phyloP scores from a whole-genome alignment of 2,113 vertebrate species.

The Cettia cetti region DNA sequence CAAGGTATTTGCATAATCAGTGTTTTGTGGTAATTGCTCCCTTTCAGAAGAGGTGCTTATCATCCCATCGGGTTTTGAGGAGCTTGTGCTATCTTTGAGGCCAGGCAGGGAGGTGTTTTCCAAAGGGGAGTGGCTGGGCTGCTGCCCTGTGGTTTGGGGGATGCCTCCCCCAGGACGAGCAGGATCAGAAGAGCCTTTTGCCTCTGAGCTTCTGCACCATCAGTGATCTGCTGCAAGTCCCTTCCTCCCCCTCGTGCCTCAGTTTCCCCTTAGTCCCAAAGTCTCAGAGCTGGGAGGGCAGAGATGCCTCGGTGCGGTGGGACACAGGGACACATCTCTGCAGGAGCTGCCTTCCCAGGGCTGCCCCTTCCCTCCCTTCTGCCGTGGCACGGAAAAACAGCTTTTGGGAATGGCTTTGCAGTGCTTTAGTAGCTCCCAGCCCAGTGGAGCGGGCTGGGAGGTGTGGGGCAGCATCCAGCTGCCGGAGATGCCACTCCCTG shows the following conservation, averaged over 20 bases:
- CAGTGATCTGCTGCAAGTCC: not conserved
- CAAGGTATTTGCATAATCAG: conserved; percentile 57
- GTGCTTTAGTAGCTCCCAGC: not conserved
- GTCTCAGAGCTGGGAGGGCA: not conserved
- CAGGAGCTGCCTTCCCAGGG: not conserved
- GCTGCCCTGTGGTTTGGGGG: not conserved
- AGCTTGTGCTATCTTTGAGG: not conserved
- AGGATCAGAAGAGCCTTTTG: not conserved
- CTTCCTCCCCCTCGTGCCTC: not conserved
- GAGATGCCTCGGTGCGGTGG: not conserved
- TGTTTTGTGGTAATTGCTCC: conserved; percentile 50
- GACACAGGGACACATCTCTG: fast-evolving
- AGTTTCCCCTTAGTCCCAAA: not conserved
- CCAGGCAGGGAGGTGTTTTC: not conserved
- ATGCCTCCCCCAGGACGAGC: fast-evolving
- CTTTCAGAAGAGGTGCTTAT: conserved; percentile 38
- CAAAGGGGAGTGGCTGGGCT: not conserved
- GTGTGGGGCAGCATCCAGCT: not conserved
- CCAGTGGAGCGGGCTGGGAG: fast-evolving
- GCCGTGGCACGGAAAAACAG: not conserved
- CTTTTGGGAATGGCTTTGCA: fast-evolving
- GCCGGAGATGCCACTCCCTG: fast-evolving
- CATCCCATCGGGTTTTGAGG: not conserved
- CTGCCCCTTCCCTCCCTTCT: not conserved
- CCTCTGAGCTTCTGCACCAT: not conserved